Base-by-base conservation (phyloP, 2,888 invertebrate species). In the Physocephala rufipes region DNA sequence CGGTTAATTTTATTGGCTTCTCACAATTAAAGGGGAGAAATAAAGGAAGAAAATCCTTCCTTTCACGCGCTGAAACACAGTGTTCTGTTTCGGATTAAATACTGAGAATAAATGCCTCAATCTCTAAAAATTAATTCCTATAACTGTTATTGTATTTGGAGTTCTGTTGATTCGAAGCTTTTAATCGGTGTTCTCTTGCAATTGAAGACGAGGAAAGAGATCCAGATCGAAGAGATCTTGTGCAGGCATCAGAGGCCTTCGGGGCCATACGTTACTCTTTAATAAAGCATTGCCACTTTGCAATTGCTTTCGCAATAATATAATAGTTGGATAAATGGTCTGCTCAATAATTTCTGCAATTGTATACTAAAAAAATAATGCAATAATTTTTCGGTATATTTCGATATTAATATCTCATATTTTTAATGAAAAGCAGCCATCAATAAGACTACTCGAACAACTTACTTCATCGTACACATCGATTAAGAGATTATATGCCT, bases 271-370 rank as follows among this genome's bases (percentile, higher is more conserved):
- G 75, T 87, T 87, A 28, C 87, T 86, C 72, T 85, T 86, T 77
- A 89, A 87, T 45, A 91, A 82, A 53, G 83, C 82, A 61, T 87
- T 82, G 19, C 89, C 89, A 75, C 88, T 87, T 58, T 87, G 87
- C 75, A 89, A 87, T 74, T 91, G 86, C 71, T 87, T 86, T 73
- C 90, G 89, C 70, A 92, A 80, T 73, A 82, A 80, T 65, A 74
- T 78, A 28, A 86, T 82, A 74, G 75, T 78, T 62, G 91, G 90
- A 82, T 90, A 90, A 63, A 91, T 88, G 76, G 88, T 87, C 79
- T 91, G 91, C 77, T 91, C 91, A 45, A 91, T 87, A 88, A 91
- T 92, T 80, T 92, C 92, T 0, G 87, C 86, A 66, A 91, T 82
- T 21, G 87, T 86, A 63, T 84, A 80, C 81, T 82, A 73, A 62